Evolutionary conservation across 1,140 invertebrate genomes (phyloP).

Genomic region (Nylanderia fulva): DNA sequence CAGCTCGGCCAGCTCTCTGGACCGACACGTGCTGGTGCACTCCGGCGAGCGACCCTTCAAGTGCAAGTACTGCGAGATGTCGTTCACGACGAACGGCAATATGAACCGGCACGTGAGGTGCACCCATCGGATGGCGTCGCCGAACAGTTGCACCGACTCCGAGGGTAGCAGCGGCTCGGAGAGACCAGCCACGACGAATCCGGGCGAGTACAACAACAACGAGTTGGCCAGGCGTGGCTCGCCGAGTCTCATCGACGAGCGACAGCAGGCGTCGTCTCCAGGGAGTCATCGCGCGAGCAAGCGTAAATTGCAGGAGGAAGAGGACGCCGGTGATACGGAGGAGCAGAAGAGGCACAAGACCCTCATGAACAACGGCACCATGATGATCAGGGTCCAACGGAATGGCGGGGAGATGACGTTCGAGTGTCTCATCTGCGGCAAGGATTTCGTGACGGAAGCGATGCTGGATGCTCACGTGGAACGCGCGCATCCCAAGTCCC

Average conservation of each 20-base stretch:
- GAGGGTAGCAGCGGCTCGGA: slow-evolving; percentile 85
- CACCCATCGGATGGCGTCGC: slow-evolving; percentile 83
- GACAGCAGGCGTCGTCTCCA: slow-evolving; percentile 2
- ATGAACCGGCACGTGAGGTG: slow-evolving; percentile 95
- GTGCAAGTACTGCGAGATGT: slow-evolving; percentile 92
- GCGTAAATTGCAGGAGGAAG: slow-evolving; percentile 73
- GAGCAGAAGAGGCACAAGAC: slow-evolving; percentile 76
- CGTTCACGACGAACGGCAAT: slow-evolving; percentile 95
- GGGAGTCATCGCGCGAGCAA: slow-evolving; percentile 65
- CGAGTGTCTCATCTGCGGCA: slow-evolving; percentile 87
- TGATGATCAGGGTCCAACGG: slow-evolving; percentile 54
- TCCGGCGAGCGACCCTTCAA: slow-evolving; percentile 92
- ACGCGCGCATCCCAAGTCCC: slow-evolving; percentile 89
- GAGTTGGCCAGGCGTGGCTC: slow-evolving; percentile 81
- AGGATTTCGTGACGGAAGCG: slow-evolving; percentile 88
- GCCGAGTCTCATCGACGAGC: slow-evolving; percentile 69
- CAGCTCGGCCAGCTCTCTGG: slow-evolving; percentile 92
- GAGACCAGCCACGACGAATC: slow-evolving; percentile 82
- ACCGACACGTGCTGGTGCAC: slow-evolving; percentile 91
- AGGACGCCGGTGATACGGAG: slow-evolving; percentile 71
- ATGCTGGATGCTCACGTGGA: slow-evolving; percentile 90
- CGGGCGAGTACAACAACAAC: slow-evolving; percentile 84
- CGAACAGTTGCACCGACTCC: slow-evolving; percentile 80
- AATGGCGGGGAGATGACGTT: slow-evolving; percentile 47
- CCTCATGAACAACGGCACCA: slow-evolving; percentile 68